Percentiles rank a stretch among this genome's conserved stretches.
These are phyloP conservation scores for Hemicordylus capensis DNA, from an alignment of 2,113 vertebrate species.

Conservation along the genomic window DNA sequence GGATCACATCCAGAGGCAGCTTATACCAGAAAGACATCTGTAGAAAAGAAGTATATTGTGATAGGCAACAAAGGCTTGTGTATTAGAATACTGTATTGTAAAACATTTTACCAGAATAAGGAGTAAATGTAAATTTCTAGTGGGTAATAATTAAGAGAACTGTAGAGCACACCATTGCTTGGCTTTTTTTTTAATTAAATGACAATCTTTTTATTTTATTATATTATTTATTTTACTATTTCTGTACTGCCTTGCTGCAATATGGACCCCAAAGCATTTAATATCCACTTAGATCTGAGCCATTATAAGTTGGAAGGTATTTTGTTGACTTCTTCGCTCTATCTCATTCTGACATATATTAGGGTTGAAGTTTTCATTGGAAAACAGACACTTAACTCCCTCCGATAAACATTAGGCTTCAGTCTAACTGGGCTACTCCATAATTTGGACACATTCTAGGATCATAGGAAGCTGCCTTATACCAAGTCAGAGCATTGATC, in stretches of 20 bases:
- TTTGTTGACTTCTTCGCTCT: not conserved
- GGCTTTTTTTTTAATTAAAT: not conserved
- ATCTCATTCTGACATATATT: conserved; percentile 38
- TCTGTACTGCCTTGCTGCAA: no score
- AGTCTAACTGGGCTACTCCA: not conserved
- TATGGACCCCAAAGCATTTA: no score
- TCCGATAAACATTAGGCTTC: fast-evolving
- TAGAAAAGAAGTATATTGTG: not conserved
- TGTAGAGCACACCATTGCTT: not conserved
- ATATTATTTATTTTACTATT: no score
- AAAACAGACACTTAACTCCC: conserved; percentile 8
- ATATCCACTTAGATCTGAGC: no score
- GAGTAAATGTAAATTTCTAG: conserved; percentile 12
- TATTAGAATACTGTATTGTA: conserved; percentile 19
- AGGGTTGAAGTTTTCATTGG: not conserved
- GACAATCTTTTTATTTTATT: not conserved
- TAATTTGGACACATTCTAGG: not conserved
- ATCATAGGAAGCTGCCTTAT: no score
- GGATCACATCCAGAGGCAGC: not conserved
- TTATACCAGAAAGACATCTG: conserved; percentile 14
- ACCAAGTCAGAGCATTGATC: no score
- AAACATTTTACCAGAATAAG: conserved; percentile 8
- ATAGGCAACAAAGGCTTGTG: conserved; percentile 38
- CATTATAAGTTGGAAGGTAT: conserved; percentile 27
- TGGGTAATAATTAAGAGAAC: conserved; percentile 34